phyloP scores from a whole-genome alignment of 2,888 invertebrate species.

The Epistrophella euchroma region DNA sequence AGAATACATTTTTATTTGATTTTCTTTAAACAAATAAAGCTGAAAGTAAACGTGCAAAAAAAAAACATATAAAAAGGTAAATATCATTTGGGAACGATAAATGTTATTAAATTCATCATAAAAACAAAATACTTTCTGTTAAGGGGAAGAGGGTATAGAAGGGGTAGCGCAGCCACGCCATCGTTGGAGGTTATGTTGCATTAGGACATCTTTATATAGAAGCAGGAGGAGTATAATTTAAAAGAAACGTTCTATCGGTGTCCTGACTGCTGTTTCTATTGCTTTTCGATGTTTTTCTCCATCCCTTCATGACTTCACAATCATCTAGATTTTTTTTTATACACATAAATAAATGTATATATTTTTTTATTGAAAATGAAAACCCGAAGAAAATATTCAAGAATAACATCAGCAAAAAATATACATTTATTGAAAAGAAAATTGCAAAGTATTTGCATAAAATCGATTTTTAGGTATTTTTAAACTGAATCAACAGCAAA shows the following conservation, averaged over 20 bases:
- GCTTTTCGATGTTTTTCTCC: slow-evolving; percentile 42
- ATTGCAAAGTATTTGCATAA: slow-evolving; percentile 69
- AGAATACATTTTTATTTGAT: slow-evolving; percentile 13
- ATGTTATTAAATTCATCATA: slow-evolving; percentile 38
- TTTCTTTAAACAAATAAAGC: slow-evolving; percentile 33
- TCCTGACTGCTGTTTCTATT: slow-evolving; percentile 23
- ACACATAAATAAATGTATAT: slow-evolving; percentile 1
- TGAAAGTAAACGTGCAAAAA: slow-evolving; percentile 19
- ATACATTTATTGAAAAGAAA: slow-evolving; percentile 64
- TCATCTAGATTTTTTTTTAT: slow-evolving; percentile 23
- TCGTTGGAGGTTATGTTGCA: slow-evolving; percentile 17
- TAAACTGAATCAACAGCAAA: slow-evolving; percentile 48
- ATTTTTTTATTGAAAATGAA: slow-evolving; percentile 58
- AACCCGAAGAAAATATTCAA: slow-evolving; percentile 48
- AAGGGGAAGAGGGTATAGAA: not conserved
- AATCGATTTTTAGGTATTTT: slow-evolving; percentile 70
- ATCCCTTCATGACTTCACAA: slow-evolving; percentile 13
- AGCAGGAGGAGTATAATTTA: slow-evolving; percentile 28
- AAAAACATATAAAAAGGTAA: slow-evolving; percentile 28
- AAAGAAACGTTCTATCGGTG: slow-evolving; percentile 36
- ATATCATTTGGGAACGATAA: slow-evolving; percentile 36
- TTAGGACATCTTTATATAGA: slow-evolving; percentile 5
- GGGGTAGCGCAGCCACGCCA: not conserved
- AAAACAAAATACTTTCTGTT: slow-evolving; percentile 15
- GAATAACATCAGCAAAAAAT: slow-evolving; percentile 18